Evolutionary conservation across 1,140 invertebrate species (phyloP).

Genomic region (Wiebesia pumilae): DNA sequence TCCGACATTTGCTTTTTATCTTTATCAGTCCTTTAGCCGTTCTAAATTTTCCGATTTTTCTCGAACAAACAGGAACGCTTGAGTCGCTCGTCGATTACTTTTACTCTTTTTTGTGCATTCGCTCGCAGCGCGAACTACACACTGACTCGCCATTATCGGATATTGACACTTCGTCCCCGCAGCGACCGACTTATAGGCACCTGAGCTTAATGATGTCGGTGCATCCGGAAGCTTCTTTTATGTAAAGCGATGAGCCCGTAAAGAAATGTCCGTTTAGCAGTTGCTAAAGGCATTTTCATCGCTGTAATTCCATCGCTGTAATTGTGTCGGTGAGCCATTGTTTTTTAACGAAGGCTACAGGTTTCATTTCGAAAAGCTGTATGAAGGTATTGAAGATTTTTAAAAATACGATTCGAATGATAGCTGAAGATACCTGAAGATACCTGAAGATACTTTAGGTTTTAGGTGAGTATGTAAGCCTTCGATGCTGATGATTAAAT

Average conservation of each 20-base stretch:
- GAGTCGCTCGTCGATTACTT: background rate
- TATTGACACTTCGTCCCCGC: conserved; percentile 45
- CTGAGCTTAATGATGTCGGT: conserved; percentile 51
- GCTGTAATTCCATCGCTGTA: background rate
- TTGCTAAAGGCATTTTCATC: conserved; percentile 10
- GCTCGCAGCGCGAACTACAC: background rate
- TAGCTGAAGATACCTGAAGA: too few relatives aligned
- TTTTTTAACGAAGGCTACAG: background rate
- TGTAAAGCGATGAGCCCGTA: conserved; percentile 24
- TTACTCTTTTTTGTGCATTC: background rate
- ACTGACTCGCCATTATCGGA: conserved; percentile 49
- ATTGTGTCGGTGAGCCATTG: background rate
- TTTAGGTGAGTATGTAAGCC: too few relatives aligned
- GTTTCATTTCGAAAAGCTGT: background rate
- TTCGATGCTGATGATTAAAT: too few relatives aligned
- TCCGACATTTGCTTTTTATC: too few relatives aligned
- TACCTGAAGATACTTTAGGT: too few relatives aligned
- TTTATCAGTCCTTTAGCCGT: too few relatives aligned
- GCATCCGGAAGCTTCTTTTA: conserved; percentile 32
- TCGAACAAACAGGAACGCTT: background rate
- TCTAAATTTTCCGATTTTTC: too few relatives aligned
- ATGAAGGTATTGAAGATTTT: too few relatives aligned
- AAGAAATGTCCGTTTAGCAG: conserved; percentile 24
- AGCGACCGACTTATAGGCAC: conserved; percentile 61
- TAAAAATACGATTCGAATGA: too few relatives aligned